A percentile compares a stretch with the other conserved stretches of the same genome.
Evolutionary conservation across 2,113 vertebrate species (phyloP).

Genomic region (Forbesichthys papilliferus): DNA sequence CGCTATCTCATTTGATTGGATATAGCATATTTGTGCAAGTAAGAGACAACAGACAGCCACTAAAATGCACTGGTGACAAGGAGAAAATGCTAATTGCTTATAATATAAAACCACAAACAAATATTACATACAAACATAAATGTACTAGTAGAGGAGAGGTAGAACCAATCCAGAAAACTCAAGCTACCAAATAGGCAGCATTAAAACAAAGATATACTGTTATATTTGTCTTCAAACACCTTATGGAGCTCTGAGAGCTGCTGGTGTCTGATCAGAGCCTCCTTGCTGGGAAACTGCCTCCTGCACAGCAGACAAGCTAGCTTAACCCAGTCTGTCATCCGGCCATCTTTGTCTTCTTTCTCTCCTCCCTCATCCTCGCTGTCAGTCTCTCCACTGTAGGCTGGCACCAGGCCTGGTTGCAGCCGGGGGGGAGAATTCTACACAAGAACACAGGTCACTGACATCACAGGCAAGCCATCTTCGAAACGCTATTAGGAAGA

Average conservation of each 20-base stretch:
- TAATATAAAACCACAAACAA: too few relatives aligned
- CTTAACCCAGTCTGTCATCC: constrained; percentile 89
- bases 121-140: too few relatives aligned
- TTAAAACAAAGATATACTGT: neutral
- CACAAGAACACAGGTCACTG: constrained; percentile 2
- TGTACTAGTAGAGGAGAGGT: too few relatives aligned
- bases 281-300: constrained; percentile 91
- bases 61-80: too few relatives aligned
- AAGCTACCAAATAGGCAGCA: too few relatives aligned
- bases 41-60: too few relatives aligned
- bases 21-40: too few relatives aligned
- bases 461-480: neutral
- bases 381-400: constrained; percentile 86
- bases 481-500: too few relatives aligned
- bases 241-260: constrained; percentile 91
- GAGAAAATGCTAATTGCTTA: too few relatives aligned
- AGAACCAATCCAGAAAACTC: neutral
- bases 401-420: constrained; percentile 78
- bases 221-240: constrained; percentile 59
- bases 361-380: constrained; percentile 84
- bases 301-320: constrained; percentile 89
- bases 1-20: too few relatives aligned
- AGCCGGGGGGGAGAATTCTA: constrained; percentile 65
- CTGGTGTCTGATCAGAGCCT: constrained; percentile 87
- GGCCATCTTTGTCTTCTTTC: constrained; percentile 79